Conservation (phyloP, 1,140 invertebrate species). For the Cephus cinctus region DNA sequence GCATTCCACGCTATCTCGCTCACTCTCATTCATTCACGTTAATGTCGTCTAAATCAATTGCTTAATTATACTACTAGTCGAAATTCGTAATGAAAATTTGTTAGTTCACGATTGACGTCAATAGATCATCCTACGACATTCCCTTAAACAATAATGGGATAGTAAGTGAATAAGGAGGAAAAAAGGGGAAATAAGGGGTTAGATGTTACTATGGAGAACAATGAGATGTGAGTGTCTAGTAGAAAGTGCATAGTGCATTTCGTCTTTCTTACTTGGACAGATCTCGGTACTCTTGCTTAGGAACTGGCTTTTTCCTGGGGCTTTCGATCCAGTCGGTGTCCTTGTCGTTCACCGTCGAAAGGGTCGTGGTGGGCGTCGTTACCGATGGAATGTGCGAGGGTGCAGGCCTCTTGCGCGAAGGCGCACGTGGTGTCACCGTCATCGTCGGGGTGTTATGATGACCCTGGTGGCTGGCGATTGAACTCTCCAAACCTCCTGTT, state of each 20-base stretch:
- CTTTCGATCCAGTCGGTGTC: constrained; percentile 62
- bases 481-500: constrained; percentile 40
- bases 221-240: not conserved
- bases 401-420: constrained; percentile 44
- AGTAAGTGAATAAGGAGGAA: not conserved
- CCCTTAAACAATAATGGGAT: not conserved
- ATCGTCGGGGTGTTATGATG: constrained; percentile 34
- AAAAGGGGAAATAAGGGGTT: not conserved
- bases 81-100: not conserved
- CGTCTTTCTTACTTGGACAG: constrained; percentile 32
- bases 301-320: constrained; percentile 49
- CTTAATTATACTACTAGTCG: too few relatives aligned
- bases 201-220: not conserved
- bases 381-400: constrained; percentile 26
- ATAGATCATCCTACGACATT: too few relatives aligned
- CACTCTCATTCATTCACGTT: too few relatives aligned
- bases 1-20: too few relatives aligned
- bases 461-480: constrained; percentile 34
- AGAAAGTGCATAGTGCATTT: not conserved
- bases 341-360: constrained; percentile 47
- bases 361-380: constrained; percentile 28
- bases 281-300: constrained; percentile 46
- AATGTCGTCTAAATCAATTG: too few relatives aligned
- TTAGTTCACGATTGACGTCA: constrained; percentile 4
- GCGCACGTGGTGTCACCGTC: constrained; percentile 34